Evolutionary conservation across 1,140 invertebrate genomes (phyloP).

Genomic region (Chrysomallon squamiferum): DNA sequence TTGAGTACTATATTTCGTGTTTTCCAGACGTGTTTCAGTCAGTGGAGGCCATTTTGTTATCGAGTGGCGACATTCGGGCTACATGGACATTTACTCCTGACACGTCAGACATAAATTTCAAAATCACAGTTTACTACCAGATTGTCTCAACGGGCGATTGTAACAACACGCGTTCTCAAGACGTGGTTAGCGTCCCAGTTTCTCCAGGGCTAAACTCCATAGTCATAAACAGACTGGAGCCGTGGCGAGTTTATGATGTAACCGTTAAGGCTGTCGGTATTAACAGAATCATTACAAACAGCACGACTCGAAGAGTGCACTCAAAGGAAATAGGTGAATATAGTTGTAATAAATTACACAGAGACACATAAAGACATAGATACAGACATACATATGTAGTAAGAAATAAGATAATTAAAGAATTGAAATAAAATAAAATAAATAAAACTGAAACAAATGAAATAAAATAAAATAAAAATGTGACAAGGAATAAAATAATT

Average conservation of each 20-base stretch:
- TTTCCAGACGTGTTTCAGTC: too few relatives aligned
- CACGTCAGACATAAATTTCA: conserved; percentile 11
- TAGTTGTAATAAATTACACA: too few relatives aligned
- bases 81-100: conserved; percentile 15
- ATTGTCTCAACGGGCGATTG: conserved; percentile 29
- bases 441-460: too few relatives aligned
- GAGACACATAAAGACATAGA: too few relatives aligned
- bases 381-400: too few relatives aligned
- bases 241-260: conserved; percentile 12
- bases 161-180: not conserved
- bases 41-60: not conserved
- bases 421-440: too few relatives aligned
- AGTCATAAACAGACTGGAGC: conserved; percentile 9
- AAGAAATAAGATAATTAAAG: too few relatives aligned
- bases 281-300: conserved; percentile 6
- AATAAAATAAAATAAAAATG: too few relatives aligned
- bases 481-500: too few relatives aligned
- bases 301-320: not conserved
- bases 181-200: not conserved
- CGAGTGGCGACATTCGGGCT: not conserved
- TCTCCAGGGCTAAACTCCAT: not conserved
- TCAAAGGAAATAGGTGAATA: conserved; percentile 15
- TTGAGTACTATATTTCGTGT: too few relatives aligned
- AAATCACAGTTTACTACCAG: conserved; percentile 18
- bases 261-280: conserved; percentile 12